These are phyloP conservation scores for Drosophila burlai DNA, from an alignment of 1,140 invertebrate species.

Conservation along the genomic window DNA sequence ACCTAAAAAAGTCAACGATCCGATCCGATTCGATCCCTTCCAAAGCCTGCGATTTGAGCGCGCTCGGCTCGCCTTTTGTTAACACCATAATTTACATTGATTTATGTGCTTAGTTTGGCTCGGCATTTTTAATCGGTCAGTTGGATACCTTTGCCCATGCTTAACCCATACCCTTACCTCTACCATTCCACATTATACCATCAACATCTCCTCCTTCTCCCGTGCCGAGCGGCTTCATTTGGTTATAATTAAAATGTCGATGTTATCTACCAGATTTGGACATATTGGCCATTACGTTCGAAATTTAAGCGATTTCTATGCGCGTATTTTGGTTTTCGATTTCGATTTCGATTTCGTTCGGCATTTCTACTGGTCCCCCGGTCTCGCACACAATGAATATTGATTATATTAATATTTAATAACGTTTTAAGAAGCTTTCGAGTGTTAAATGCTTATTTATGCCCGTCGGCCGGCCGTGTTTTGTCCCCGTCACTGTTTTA, in stretches of 20 bases:
- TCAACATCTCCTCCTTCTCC: background rate
- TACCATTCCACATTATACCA: background rate
- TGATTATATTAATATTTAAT: conserved; percentile 84
- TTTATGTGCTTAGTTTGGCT: conserved; percentile 83
- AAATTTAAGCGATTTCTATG: conserved; percentile 84
- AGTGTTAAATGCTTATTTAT: conserved; percentile 82
- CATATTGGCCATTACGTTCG: conserved; percentile 82
- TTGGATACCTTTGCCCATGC: conserved; percentile 12
- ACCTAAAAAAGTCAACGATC: conserved; percentile 50
- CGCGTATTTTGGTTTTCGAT: conserved; percentile 69
- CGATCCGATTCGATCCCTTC: conserved; percentile 30
- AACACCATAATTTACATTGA: conserved; percentile 84
- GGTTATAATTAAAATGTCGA: conserved; percentile 84
- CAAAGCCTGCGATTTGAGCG: conserved; percentile 60
- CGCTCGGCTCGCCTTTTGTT: conserved; percentile 77
- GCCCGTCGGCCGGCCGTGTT: conserved; percentile 32
- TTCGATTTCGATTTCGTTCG: conserved; percentile 67
- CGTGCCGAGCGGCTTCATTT: conserved; percentile 70
- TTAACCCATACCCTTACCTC: background rate
- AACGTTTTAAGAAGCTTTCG: conserved; percentile 80
- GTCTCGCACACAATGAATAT: conserved; percentile 72
- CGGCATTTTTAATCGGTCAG: conserved; percentile 83
- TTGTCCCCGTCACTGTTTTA: conserved; percentile 12
- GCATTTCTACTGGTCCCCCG: conserved; percentile 14
- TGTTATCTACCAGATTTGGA: conserved; percentile 81